A percentile compares a stretch with the other conserved stretches of the same genome.
phyloP scores from a whole-genome alignment of 2,113 vertebrate species.

The Oncorhynchus tshawytscha region DNA sequence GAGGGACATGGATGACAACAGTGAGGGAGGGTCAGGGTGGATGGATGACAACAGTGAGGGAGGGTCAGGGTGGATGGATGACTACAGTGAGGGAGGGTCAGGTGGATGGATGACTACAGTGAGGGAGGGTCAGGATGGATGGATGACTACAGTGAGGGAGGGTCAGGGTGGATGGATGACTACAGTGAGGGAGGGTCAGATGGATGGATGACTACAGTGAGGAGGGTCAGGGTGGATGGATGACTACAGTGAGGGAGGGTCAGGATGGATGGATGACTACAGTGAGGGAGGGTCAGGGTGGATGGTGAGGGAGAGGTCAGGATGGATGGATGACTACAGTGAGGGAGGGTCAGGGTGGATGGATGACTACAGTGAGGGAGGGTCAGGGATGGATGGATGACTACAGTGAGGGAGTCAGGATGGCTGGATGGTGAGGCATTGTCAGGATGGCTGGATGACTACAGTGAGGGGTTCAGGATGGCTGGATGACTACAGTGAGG shows the following conservation, averaged over 20 bases:
- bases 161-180: too few species aligned
- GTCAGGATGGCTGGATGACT: not conserved
- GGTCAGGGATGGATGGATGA: not conserved
- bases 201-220: too few species aligned
- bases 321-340: not conserved
- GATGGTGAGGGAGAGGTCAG: not conserved
- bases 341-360: not conserved
- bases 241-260: too few species aligned
- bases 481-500: too few species aligned
- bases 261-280: not conserved
- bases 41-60: not conserved
- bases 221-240: too few species aligned
- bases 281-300: constrained; percentile 6
- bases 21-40: too few species aligned
- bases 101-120: too few species aligned
- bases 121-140: too few species aligned
- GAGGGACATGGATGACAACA: not conserved
- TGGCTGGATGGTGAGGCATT: not conserved
- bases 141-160: too few species aligned
- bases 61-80: not conserved
- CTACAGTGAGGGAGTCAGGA: too few species aligned
- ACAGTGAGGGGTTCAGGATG: not conserved
- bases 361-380: constrained; percentile 1
- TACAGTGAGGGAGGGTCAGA: too few species aligned
- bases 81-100: not conserved